A percentile compares a stretch with the other conserved stretches of the same genome.
phyloP scores from a whole-genome alignment of 2,888 invertebrate species.

The Laspeyria flexula region DNA sequence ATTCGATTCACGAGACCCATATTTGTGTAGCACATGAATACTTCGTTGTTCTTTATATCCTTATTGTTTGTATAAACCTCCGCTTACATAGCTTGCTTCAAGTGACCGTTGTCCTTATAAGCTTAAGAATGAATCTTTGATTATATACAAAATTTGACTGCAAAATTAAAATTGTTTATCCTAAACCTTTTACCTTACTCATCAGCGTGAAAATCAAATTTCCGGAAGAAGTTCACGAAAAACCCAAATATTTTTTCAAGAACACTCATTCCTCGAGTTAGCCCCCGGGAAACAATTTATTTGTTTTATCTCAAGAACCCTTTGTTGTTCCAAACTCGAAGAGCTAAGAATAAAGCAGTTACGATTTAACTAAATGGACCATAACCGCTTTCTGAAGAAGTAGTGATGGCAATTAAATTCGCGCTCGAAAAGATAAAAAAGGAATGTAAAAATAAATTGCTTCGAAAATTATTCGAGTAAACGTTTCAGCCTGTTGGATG shows the following conservation, averaged over 20 bases:
- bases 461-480: constrained; percentile 32
- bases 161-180: constrained; percentile 13
- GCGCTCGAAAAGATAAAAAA: constrained; percentile 47
- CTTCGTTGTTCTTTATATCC: too few relatives aligned
- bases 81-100: too few relatives aligned
- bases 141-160: background rate
- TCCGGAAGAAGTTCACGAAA: constrained; percentile 47
- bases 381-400: constrained; percentile 58
- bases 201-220: constrained; percentile 41
- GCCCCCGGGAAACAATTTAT: constrained; percentile 64
- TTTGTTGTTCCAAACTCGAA: constrained; percentile 67
- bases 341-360: constrained; percentile 67
- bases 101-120: too few relatives aligned
- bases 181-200: constrained; percentile 15
- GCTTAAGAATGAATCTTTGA: too few relatives aligned
- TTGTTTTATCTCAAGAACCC: constrained; percentile 71
- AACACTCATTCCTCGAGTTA: constrained; percentile 58
- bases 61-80: too few relatives aligned
- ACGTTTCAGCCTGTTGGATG: constrained; percentile 16
- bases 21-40: too few relatives aligned
- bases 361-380: constrained; percentile 71
- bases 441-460: constrained; percentile 38
- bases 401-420: constrained; percentile 61
- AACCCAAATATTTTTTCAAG: constrained; percentile 53
- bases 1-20: too few relatives aligned